phyloP scores from a whole-genome alignment of 2,113 vertebrate species.

The Nesoenas mayeri region DNA sequence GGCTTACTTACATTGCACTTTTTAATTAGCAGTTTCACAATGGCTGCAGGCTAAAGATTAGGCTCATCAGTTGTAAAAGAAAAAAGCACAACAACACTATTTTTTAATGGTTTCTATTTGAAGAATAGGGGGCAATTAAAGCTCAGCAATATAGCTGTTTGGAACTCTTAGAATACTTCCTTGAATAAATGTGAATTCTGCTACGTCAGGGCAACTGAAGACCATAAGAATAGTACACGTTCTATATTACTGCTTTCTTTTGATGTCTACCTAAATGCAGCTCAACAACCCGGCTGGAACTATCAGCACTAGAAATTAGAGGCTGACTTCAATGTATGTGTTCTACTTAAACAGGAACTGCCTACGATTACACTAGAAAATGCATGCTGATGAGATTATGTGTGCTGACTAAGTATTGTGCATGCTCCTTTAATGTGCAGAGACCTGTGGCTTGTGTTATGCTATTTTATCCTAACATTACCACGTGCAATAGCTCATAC shows the following conservation, averaged over 20 bases:
- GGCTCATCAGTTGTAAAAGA: background rate
- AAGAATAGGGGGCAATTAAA: background rate
- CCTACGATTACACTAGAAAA: background rate
- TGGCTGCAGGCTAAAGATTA: background rate
- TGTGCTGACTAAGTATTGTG: too few species aligned
- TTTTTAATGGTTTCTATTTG: background rate
- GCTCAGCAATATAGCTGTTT: background rate
- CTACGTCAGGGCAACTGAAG: background rate
- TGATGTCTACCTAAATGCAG: background rate
- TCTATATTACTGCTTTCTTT: background rate
- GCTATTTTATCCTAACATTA: background rate
- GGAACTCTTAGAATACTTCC: background rate
- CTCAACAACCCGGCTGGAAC: background rate
- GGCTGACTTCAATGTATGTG: background rate
- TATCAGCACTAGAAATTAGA: background rate
- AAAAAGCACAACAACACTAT: background rate
- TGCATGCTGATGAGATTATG: background rate
- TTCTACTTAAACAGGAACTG: background rate
- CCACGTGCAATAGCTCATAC: background rate
- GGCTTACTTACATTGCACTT: background rate
- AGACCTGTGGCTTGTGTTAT: background rate
- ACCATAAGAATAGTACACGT: background rate
- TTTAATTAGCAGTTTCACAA: background rate
- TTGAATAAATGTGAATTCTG: background rate
- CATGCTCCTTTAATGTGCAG: background rate